phyloP scores from a whole-genome alignment of 64 coral and sea anemone genomes.

The Montipora efflorescens region DNA sequence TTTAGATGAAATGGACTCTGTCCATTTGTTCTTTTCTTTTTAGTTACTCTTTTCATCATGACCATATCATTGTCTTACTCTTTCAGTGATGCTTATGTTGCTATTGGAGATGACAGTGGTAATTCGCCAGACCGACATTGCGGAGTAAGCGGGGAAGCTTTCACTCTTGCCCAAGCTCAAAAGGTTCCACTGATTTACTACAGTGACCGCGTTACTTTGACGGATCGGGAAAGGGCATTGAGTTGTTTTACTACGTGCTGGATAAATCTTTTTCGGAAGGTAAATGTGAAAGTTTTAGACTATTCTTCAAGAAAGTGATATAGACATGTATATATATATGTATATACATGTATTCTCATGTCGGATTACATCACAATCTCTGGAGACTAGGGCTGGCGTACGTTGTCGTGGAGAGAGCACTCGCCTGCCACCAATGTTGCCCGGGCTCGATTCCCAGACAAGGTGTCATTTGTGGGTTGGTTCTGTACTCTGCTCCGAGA shows the following conservation, averaged over 20 bases:
- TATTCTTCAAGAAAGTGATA: neutral
- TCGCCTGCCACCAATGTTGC: too few species aligned
- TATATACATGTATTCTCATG: too few species aligned
- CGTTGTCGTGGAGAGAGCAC: too few species aligned
- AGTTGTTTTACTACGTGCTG: neutral
- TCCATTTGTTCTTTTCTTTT: too few species aligned
- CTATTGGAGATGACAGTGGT: conserved; percentile 26
- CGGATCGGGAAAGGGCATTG: neutral
- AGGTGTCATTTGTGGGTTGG: too few species aligned
- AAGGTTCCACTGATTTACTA: neutral
- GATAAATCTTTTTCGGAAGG: conserved; percentile 14
- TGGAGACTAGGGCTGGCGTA: too few species aligned
- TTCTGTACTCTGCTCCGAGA: too few species aligned
- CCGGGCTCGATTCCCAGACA: too few species aligned
- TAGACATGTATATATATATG: too few species aligned
- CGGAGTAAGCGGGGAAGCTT: neutral
- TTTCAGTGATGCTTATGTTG: neutral
- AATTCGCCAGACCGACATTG: neutral
- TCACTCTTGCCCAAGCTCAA: neutral
- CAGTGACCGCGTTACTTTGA: neutral
- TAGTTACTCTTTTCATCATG: too few species aligned
- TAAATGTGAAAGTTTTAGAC: neutral
- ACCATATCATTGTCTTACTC: neutral
- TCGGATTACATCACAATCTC: too few species aligned
- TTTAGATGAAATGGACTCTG: too few species aligned